Percentiles rank a stretch among this genome's conserved stretches.
Conservation (phyloP, 2,888 invertebrate species). For the Scrobipalpa costella region DNA sequence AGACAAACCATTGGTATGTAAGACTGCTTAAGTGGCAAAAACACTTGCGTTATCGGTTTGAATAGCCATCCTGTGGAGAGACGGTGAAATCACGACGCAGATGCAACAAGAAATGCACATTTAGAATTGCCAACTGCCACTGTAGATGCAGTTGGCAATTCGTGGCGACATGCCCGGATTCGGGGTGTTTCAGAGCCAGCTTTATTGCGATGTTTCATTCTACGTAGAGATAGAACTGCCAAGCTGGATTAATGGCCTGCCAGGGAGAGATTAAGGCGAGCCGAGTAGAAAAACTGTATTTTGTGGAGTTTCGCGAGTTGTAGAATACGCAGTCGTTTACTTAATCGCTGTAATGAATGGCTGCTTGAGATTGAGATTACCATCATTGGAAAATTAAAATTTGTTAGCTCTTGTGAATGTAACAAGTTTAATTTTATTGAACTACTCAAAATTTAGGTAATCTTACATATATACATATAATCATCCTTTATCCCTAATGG, state of each 20-base stretch:
- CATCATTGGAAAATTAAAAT: too few species aligned
- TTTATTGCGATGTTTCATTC: background rate
- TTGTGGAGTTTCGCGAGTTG: background rate
- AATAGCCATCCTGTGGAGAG: conserved; percentile 33
- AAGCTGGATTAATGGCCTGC: conserved; percentile 14
- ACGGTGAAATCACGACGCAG: conserved; percentile 43
- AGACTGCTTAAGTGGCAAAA: conserved; percentile 25
- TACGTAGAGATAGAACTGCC: conserved; percentile 18
- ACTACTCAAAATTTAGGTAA: too few species aligned
- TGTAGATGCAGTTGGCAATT: background rate
- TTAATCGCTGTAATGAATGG: background rate
- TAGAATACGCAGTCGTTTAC: background rate
- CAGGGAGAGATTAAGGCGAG: conserved; percentile 7
- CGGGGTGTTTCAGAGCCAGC: background rate
- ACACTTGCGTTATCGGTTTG: conserved; percentile 24
- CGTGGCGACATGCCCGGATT: background rate
- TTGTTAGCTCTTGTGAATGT: too few species aligned
- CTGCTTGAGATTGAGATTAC: background rate
- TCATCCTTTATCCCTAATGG: too few species aligned
- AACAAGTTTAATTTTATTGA: too few species aligned
- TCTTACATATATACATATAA: too few species aligned
- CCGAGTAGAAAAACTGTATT: conserved; percentile 12
- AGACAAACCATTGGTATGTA: conserved; percentile 20
- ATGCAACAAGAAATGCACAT: conserved; percentile 41
- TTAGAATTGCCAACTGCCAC: conserved; percentile 29